These are phyloP conservation scores for Mus minutoides DNA, from an alignment of 2,797 vertebrate species.

Conservation along the genomic window DNA sequence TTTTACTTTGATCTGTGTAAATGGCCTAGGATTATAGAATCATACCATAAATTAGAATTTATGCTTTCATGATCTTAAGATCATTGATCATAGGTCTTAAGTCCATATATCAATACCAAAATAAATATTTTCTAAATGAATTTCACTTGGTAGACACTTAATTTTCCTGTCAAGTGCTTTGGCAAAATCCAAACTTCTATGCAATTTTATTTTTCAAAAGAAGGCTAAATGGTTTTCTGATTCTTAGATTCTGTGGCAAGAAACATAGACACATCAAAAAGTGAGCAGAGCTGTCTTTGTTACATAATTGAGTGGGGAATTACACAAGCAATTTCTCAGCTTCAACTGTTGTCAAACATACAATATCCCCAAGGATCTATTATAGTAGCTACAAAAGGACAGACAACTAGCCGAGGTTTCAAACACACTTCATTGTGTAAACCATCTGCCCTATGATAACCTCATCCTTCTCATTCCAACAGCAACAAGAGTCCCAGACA, in stretches of 20 bases:
- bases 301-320: slow-evolving; percentile 37
- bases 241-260: slow-evolving; percentile 41
- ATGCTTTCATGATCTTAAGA: slow-evolving; percentile 25
- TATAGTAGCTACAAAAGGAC: neutral
- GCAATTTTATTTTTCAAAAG: slow-evolving; percentile 40
- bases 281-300: slow-evolving; percentile 11
- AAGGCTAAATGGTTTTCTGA: slow-evolving; percentile 54
- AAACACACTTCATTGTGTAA: neutral
- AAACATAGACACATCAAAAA: slow-evolving; percentile 30
- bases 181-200: neutral
- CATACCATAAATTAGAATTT: slow-evolving; percentile 17
- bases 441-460: neutral
- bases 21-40: slow-evolving; percentile 1
- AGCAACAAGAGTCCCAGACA: neutral
- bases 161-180: neutral
- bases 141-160: slow-evolving; percentile 6
- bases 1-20: slow-evolving; percentile 16
- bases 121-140: slow-evolving; percentile 22
- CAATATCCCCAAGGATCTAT: neutral
- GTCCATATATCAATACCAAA: neutral
- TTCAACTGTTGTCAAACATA: slow-evolving; percentile 16
- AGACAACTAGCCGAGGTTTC: neutral
- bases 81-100: neutral
- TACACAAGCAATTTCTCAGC: neutral
- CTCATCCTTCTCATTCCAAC: slow-evolving; percentile 1